Evolutionary conservation across 1,140 invertebrate genomes (phyloP), one percentile per base, ranked within the genome.

Genomic region (Phenacoccus solenopsis): DNA sequence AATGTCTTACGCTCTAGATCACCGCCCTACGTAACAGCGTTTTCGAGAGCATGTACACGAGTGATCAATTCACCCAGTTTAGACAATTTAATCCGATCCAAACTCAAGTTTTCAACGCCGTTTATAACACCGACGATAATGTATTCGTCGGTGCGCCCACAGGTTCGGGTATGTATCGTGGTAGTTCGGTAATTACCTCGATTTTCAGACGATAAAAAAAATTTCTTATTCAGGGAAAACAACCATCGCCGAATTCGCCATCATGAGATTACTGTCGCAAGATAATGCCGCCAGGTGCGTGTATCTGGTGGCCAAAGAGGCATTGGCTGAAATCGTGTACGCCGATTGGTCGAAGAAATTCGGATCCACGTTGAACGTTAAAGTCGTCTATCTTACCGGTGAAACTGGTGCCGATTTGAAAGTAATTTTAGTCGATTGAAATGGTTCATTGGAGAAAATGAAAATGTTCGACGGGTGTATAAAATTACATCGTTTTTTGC

Each of bases 41-140:
- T 59, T 98, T 90, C 78, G 95, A 98, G 78, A 80, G 82, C 4
- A 80, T 99, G 4, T 99, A 98, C 76, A 81, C 81, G 3, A 86
- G 93, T 5, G 38, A 49, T 16, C 4, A 49, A 9, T 49, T 49
- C 38, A n/a, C 38, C 5, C 88, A 88, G 72, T 95, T 98, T 76
- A 87, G 87, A 13, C 93, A 96, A 78, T 98, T 99, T 78, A 99
- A 99, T 82, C 94, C 97, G 0, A 98, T 99, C 73, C 98, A 99
- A 79, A 99, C 98, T 0, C 98, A 99, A 84, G 96, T 98, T 3
- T 99, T 99, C 78, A 98, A 99, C 79, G 91, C 96, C 0, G 88
- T 98, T 0, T 99, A 98, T 79, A 98, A 99, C 80, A 94, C 90
- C 16, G 96, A 99, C 79, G 98, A 99, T 75, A 99, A 98, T 80